Conservation (phyloP, 2,888 invertebrate species). For the Stenolophus ochropezus region DNA sequence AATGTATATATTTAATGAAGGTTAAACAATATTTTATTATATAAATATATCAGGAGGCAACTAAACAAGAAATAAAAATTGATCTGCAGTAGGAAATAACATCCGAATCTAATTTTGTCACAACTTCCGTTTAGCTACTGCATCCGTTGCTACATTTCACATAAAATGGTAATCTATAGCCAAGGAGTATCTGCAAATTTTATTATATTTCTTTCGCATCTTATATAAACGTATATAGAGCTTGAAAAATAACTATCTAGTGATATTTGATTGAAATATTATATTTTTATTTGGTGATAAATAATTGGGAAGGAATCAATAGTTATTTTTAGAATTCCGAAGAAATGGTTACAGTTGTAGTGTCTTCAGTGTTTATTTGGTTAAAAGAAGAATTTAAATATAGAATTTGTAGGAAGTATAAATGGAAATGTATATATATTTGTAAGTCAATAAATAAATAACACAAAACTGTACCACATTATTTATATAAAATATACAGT, state of each 20-base stretch:
- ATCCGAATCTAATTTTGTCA: conserved; percentile 8
- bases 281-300: not conserved
- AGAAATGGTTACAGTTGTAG: not conserved
- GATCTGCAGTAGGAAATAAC: not conserved
- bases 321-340: not conserved
- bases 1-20: too few species aligned
- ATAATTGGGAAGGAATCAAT: not conserved
- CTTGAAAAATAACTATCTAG: not conserved
- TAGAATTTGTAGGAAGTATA: not conserved
- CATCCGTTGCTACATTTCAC: not conserved
- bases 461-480: conserved; percentile 33
- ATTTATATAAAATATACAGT: conserved; percentile 9
- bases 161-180: not conserved
- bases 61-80: too few species aligned
- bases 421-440: not conserved
- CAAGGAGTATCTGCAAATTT: not conserved
- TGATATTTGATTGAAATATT: not conserved
- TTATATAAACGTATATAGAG: not conserved
- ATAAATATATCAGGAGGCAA: too few species aligned
- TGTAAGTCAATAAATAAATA: conserved; percentile 5
- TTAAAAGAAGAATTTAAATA: not conserved
- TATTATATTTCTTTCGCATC: not conserved
- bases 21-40: too few species aligned
- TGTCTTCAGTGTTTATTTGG: not conserved
- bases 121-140: conserved; percentile 4